Percentiles rank a stretch among this genome's conserved stretches.
phyloP scores from a whole-genome alignment of 2,888 invertebrate genomes.

The Callyntrura guangdongensis region DNA sequence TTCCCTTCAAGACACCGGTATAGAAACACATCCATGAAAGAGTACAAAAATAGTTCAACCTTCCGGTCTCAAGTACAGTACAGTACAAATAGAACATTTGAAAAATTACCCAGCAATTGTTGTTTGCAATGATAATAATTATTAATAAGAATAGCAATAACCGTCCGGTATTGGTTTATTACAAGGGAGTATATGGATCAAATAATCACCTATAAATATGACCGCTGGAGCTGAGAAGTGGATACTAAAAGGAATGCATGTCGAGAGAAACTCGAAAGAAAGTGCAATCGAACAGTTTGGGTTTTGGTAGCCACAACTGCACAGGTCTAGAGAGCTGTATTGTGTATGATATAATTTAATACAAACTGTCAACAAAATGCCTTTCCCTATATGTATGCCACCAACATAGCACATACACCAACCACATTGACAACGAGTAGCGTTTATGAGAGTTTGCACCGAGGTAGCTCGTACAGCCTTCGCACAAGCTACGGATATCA shows the following conservation, averaged over 20 bases:
- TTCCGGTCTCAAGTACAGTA: too few species aligned
- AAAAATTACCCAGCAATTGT: neutral
- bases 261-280: slow-evolving; percentile 1
- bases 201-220: slow-evolving; percentile 24
- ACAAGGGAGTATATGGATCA: neutral
- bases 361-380: slow-evolving; percentile 14
- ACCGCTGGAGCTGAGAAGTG: neutral
- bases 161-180: slow-evolving; percentile 19
- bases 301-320: slow-evolving; percentile 2
- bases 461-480: neutral
- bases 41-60: neutral
- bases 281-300: slow-evolving; percentile 12
- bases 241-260: slow-evolving; percentile 17
- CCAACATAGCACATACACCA: neutral
- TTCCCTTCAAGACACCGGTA: neutral
- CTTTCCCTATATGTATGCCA: neutral
- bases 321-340: neutral
- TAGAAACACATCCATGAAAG: neutral
- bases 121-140: neutral
- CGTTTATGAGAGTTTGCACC: slow-evolving; percentile 15
- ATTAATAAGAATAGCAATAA: slow-evolving; percentile 51
- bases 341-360: slow-evolving; percentile 22
- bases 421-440: neutral
- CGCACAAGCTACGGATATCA: neutral
- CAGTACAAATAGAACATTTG: neutral